phyloP scores from a whole-genome alignment of 1,140 invertebrate genomes.

The Asobara japonica region DNA sequence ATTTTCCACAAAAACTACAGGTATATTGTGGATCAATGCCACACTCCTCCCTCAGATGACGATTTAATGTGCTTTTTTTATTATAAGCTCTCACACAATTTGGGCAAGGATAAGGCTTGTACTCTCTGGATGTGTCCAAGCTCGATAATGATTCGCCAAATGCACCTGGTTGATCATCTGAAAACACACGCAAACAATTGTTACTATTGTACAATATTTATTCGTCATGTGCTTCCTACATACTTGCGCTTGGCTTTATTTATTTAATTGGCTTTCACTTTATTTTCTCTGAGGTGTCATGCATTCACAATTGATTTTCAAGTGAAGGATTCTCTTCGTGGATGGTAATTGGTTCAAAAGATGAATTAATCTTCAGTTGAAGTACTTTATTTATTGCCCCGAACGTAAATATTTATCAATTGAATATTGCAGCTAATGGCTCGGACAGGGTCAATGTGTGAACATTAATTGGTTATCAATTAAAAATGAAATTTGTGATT shows the following conservation, averaged over 20 bases:
- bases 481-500: not conserved
- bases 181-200: slow-evolving; percentile 20
- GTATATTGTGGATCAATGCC: slow-evolving; percentile 67
- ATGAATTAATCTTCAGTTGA: not conserved
- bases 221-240: not conserved
- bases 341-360: not conserved
- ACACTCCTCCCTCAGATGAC: slow-evolving; percentile 69
- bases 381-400: not conserved
- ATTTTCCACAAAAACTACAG: slow-evolving; percentile 65
- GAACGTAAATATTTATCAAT: not conserved
- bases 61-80: slow-evolving; percentile 56
- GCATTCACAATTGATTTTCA: not conserved
- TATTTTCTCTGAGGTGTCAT: not conserved
- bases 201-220: not conserved
- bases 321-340: not conserved
- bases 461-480: not conserved
- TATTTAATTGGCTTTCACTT: no score
- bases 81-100: slow-evolving; percentile 64
- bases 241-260: no score
- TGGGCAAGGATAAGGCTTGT: slow-evolving; percentile 56
- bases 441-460: no score
- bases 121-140: not conserved
- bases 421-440: not conserved
- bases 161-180: slow-evolving; percentile 17
- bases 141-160: not conserved